Percentiles rank a stretch among this genome's conserved stretches.
These are phyloP conservation scores for Telmatochromis sp. DNA, from an alignment of 2,113 vertebrate genomes.

Conservation along the genomic window DNA sequence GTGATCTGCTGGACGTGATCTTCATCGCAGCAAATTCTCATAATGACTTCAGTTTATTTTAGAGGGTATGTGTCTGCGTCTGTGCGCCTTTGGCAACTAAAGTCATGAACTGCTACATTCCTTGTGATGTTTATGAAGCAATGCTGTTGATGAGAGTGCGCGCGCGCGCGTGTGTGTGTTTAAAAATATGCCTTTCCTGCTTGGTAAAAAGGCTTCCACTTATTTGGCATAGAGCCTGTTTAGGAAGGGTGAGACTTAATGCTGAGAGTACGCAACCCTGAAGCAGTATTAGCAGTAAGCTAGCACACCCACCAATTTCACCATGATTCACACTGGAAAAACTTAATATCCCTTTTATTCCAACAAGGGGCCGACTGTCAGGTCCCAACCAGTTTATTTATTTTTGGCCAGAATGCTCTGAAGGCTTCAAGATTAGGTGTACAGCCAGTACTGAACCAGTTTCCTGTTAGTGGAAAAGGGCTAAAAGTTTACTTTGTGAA, in stretches of 20 bases:
- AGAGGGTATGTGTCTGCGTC: neutral
- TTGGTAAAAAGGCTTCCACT: neutral
- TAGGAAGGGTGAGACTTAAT: neutral
- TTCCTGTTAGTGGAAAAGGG: neutral
- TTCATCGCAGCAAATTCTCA: neutral
- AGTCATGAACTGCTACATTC: neutral
- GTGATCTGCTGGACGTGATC: neutral
- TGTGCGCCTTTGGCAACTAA: neutral
- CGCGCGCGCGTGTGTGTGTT: fast-evolving
- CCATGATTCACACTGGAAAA: neutral
- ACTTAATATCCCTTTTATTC: neutral
- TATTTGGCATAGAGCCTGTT: neutral
- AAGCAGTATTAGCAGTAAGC: neutral
- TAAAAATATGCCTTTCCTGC: neutral
- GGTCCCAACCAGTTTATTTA: neutral
- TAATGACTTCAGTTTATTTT: neutral
- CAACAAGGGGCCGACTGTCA: neutral
- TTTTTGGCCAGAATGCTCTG: neutral
- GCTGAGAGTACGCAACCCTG: neutral
- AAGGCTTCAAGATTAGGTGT: neutral
- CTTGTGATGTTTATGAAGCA: neutral
- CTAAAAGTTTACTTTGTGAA: neutral
- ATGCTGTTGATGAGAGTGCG: neutral
- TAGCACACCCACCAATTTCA: neutral
- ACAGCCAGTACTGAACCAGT: neutral